Evolutionary conservation across 1,140 invertebrate genomes (phyloP), one percentile per base, ranked within the genome.

Genomic region (Saccostrea cuccullata): DNA sequence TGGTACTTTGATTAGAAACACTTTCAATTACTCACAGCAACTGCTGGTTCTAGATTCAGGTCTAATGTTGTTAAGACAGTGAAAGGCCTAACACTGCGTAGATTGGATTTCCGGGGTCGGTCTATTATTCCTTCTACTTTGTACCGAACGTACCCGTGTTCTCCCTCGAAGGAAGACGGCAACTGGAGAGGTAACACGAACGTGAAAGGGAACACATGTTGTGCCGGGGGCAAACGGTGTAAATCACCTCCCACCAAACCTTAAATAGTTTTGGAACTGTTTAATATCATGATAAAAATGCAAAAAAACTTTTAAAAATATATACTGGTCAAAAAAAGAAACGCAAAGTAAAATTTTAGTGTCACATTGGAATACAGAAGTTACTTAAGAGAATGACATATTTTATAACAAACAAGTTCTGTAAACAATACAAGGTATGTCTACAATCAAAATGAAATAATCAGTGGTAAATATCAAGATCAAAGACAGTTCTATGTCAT

Each of bases 41-140:
- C 77, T 64, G 40, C 20, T 55, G 87, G 89, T 30, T 89, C 40
- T 20, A 56, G 17, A 87, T 94, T 93, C n/a, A 93, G 85, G 84
- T 94, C 93, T 77, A 93, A 56, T 73, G 89, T 73, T 84, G 87
- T 88, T 20, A 94, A 55, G 6, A 94, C 90, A 58, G 93, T 92
- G 86, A 91, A 93, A 6, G 91, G 83, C 23, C 73, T 70, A 70
- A 91, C 91, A 12, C 89, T 90, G 47, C 90, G 90, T 55, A 93
- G 89, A 86, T 94, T 92, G 87, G 90, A 91, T 23, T 92, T 91
- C 86, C 93, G 92, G 11, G 92, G 92, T 70, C 94, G 91, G 86
- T 95, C 93, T 20, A 95, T 91, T 13, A 91, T 93, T 15, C 93
- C 94, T 84, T 94, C 93, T 26, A 93, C 93, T 77, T 90, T 92